Percentiles rank a stretch among this genome's conserved stretches.
Conservation (phyloP, 1,140 invertebrate genomes). For the Rhizoglyphus robini region DNA sequence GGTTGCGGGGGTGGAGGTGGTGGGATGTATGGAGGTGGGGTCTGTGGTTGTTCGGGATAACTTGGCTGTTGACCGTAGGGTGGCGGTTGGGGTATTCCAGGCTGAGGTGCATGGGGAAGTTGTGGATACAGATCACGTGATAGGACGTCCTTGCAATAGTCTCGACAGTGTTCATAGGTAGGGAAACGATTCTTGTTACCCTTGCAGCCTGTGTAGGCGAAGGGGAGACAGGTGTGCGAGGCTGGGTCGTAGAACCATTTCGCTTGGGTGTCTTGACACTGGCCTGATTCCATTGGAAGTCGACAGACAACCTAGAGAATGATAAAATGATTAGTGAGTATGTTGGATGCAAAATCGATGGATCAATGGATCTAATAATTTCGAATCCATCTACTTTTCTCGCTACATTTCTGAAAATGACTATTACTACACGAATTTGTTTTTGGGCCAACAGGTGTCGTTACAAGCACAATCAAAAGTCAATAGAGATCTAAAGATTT, state of each 20-base stretch:
- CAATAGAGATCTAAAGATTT: too few relatives aligned
- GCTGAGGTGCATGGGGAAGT: not conserved
- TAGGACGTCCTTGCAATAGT: slow-evolving; percentile 43
- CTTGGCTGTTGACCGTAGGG: not conserved
- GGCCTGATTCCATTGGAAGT: slow-evolving; percentile 50
- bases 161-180: slow-evolving; percentile 56
- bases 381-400: too few relatives aligned
- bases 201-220: slow-evolving; percentile 65
- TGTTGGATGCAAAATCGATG: too few relatives aligned
- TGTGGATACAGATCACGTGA: not conserved
- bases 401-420: too few relatives aligned
- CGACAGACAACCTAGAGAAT: too few relatives aligned
- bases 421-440: too few relatives aligned
- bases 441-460: too few relatives aligned
- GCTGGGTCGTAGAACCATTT: slow-evolving; percentile 55
- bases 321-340: slow-evolving; percentile 41
- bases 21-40: not conserved
- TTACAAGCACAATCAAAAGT: too few relatives aligned
- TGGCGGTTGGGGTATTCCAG: not conserved
- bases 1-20: not conserved
- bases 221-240: slow-evolving; percentile 62
- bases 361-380: too few relatives aligned
- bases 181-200: slow-evolving; percentile 76
- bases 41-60: not conserved
- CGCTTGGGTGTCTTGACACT: slow-evolving; percentile 45